phyloP scores from a whole-genome alignment of 2,113 vertebrate species.

The Neofelis nebulosa region DNA sequence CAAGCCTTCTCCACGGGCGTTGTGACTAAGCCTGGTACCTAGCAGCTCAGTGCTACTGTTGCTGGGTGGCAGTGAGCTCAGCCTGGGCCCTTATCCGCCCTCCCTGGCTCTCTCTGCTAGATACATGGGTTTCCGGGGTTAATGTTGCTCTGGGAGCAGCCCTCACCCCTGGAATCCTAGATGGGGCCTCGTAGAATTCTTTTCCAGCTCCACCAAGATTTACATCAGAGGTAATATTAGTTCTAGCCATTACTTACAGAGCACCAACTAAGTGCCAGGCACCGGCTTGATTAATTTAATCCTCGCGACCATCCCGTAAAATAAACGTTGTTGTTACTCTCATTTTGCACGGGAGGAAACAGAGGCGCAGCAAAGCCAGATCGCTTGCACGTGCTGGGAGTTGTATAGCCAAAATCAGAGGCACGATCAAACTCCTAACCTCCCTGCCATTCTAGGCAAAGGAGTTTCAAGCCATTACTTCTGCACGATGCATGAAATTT shows the following conservation, averaged over 20 bases:
- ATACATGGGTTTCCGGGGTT: background rate
- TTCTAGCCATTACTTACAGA: background rate
- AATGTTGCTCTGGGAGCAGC: background rate
- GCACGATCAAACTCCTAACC: background rate
- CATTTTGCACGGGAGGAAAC: background rate
- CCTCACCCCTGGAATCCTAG: background rate
- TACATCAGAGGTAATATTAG: background rate
- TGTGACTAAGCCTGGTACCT: background rate
- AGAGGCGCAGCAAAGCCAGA: background rate
- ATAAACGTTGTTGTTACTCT: background rate
- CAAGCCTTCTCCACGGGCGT: background rate
- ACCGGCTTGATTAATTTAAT: background rate
- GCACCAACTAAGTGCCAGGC: background rate
- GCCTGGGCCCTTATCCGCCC: background rate
- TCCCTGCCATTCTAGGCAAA: background rate
- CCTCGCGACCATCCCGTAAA: background rate
- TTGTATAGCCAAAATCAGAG: background rate
- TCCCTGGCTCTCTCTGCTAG: background rate
- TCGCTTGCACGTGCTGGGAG: background rate
- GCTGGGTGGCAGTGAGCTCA: background rate
- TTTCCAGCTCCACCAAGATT: background rate
- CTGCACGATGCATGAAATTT: constrained; percentile 15
- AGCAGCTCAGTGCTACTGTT: background rate
- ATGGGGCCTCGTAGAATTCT: background rate
- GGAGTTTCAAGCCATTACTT: background rate